Conservation (phyloP, 2,888 invertebrate genomes). For the Drosophila mulleri region DNA sequence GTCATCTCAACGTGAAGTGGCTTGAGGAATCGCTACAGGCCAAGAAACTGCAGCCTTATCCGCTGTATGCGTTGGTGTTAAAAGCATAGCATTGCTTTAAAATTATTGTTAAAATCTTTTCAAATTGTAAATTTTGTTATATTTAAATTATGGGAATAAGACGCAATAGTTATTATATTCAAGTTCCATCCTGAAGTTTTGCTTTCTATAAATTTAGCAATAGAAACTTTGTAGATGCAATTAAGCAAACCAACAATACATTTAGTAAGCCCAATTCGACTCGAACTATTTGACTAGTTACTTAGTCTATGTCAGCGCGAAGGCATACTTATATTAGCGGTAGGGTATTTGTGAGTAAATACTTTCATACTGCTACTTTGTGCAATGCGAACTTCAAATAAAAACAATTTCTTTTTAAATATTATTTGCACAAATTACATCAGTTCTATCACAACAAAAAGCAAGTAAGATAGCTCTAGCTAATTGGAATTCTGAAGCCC, state of each 20-base stretch:
- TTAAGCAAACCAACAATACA: background rate
- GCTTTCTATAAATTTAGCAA: background rate
- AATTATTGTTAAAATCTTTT: background rate
- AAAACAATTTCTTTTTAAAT: background rate
- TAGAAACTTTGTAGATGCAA: background rate
- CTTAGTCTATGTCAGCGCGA: background rate
- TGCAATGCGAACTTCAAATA: background rate
- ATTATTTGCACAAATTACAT: background rate
- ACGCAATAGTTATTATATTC: background rate
- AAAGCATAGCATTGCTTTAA: constrained; percentile 23
- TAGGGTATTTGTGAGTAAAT: background rate
- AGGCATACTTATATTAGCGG: background rate
- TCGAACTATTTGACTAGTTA: background rate
- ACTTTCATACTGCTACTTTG: background rate
- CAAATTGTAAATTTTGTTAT: background rate
- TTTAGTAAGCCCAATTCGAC: background rate
- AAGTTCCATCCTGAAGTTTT: background rate
- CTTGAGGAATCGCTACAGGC: constrained; percentile 71
- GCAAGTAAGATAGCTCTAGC: too few species aligned
- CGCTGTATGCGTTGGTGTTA: constrained; percentile 73
- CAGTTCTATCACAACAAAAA: background rate
- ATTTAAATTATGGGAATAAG: background rate
- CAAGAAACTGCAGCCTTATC: constrained; percentile 65
- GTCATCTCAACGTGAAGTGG: constrained; percentile 81
- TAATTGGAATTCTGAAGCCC: too few species aligned